phyloP scores from a whole-genome alignment of 2,113 vertebrate genomes.

The Spea bombifrons region DNA sequence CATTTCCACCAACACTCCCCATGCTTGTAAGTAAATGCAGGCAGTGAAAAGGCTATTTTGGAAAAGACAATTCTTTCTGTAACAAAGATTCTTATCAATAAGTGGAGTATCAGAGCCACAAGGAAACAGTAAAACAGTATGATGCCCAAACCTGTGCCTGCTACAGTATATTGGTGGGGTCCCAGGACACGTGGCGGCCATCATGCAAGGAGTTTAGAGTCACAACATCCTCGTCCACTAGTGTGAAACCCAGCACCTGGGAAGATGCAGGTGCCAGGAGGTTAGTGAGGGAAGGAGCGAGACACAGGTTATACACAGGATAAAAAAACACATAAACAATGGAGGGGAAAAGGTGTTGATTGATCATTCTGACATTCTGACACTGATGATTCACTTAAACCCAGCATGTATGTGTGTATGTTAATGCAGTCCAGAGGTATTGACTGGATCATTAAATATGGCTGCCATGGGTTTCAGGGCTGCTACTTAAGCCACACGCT shows the following conservation, averaged over 20 bases:
- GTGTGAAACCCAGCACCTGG: slow-evolving; percentile 71
- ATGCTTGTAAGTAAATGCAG: background rate
- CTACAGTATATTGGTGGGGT: slow-evolving; percentile 68
- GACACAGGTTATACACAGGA: slow-evolving; percentile 10
- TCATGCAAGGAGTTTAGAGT: slow-evolving; percentile 71
- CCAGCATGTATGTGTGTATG: too few species aligned
- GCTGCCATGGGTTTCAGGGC: too few species aligned
- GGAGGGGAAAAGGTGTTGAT: too few species aligned
- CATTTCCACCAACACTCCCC: too few species aligned
- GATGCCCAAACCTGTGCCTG: slow-evolving; percentile 53
- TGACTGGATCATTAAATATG: too few species aligned
- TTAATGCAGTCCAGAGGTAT: too few species aligned
- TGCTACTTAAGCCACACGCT: too few species aligned
- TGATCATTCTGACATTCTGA: too few species aligned
- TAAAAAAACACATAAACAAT: background rate
- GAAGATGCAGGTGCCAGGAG: slow-evolving; percentile 30
- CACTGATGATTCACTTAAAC: too few species aligned
- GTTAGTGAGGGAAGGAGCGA: slow-evolving; percentile 35
- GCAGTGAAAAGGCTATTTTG: background rate
- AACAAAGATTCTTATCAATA: too few species aligned
- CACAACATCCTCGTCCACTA: slow-evolving; percentile 68
- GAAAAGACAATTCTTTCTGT: too few species aligned
- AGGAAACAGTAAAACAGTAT: slow-evolving; percentile 18
- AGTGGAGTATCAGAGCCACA: background rate
- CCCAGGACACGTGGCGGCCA: slow-evolving; percentile 75